Conservation (phyloP, 2,113 vertebrate species). For the Microcebus tavaratra region DNA sequence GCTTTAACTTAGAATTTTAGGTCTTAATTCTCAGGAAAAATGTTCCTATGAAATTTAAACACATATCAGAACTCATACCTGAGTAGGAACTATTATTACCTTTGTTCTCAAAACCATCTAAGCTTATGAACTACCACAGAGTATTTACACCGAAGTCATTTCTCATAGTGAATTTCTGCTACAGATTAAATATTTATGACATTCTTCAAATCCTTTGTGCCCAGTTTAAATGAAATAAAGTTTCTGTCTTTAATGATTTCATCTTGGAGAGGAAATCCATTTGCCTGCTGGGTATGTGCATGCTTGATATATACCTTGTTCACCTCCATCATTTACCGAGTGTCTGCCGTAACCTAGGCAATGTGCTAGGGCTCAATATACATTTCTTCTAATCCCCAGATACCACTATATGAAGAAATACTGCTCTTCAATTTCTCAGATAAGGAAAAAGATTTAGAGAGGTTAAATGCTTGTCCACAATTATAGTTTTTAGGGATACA, state of each 20-base stretch:
- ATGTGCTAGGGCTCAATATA: neutral
- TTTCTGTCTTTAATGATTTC: neutral
- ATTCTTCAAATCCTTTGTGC: neutral
- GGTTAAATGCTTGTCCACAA: neutral
- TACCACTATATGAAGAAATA: neutral
- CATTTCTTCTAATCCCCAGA: neutral
- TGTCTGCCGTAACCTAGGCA: accelerated
- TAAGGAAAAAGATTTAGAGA: neutral
- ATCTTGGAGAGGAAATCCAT: neutral
- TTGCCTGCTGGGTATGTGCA: accelerated
- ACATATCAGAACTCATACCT: neutral
- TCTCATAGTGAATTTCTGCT: neutral
- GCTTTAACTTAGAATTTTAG: neutral
- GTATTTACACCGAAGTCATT: neutral
- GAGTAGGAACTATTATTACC: neutral
- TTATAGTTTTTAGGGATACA: neutral
- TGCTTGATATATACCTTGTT: neutral
- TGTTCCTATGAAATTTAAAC: neutral
- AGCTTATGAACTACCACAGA: neutral
- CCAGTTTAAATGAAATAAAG: neutral
- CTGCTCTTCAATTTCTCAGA: neutral
- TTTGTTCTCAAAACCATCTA: neutral
- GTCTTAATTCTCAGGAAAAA: neutral
- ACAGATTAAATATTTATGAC: neutral
- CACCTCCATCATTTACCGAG: accelerated